Percentiles rank a stretch among this genome's conserved stretches.
phyloP scores from a whole-genome alignment of 2,888 invertebrate species.

The Hipparchia semele region DNA sequence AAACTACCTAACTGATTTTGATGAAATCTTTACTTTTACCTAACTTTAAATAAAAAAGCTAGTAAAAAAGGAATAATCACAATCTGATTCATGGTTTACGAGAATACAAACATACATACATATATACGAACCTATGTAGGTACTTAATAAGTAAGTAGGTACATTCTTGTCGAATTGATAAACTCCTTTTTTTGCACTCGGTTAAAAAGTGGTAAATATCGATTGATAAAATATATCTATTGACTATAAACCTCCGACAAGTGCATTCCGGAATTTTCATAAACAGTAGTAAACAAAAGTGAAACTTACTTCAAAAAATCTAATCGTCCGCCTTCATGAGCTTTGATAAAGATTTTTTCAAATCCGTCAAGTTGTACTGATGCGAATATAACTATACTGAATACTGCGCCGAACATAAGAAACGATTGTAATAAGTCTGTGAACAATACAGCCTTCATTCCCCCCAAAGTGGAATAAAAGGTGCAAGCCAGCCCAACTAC shows the following conservation, averaged over 20 bases:
- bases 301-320: constrained; percentile 85
- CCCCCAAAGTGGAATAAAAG: constrained; percentile 93
- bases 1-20: no score
- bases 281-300: neutral
- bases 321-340: constrained; percentile 87
- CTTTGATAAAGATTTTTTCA: constrained; percentile 87
- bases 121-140: no score
- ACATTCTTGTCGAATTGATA: no score
- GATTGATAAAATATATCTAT: no score
- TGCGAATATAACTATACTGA: constrained; percentile 90
- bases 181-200: no score
- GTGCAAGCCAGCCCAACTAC: constrained; percentile 91
- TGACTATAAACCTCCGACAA: neutral
- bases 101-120: no score
- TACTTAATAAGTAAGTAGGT: no score
- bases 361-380: constrained; percentile 87
- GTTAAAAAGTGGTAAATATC: no score
- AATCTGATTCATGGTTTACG: no score
- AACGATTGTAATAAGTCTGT: constrained; percentile 93
- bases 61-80: no score
- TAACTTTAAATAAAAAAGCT: no score
- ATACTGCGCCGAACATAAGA: constrained; percentile 93
- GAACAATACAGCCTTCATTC: constrained; percentile 95
- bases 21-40: no score
- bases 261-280: neutral